phyloP scores from a whole-genome alignment of 2,113 vertebrate genomes.

The Peromyscus californicus region DNA sequence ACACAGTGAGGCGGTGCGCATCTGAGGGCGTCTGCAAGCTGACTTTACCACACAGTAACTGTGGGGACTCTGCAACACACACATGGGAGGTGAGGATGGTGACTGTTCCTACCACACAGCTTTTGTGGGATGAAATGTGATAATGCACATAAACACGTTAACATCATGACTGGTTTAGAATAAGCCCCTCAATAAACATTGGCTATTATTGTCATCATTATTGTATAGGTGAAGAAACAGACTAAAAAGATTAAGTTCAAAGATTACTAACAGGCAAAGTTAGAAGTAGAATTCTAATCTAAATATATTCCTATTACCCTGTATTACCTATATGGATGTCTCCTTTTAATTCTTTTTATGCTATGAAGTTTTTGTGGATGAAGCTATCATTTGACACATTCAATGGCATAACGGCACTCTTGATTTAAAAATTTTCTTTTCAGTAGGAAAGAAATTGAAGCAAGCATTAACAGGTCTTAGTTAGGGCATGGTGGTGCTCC shows the following conservation, averaged over 20 bases:
- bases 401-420: constrained; percentile 4
- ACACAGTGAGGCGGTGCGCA: neutral
- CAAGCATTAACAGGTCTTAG: constrained; percentile 5
- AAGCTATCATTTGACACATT: constrained; percentile 48
- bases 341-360: constrained; percentile 52
- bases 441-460: constrained; percentile 21
- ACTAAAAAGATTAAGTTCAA: neutral
- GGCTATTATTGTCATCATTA: neutral
- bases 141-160: neutral
- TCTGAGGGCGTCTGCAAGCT: neutral
- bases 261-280: constrained; percentile 52
- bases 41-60: neutral
- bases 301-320: constrained; percentile 20
- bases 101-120: neutral
- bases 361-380: constrained; percentile 24
- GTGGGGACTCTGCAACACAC: neutral
- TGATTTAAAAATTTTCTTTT: constrained; percentile 29
- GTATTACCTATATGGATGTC: constrained; percentile 20
- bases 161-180: neutral
- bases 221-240: constrained; percentile 47
- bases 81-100: constrained; percentile 14
- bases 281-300: constrained; percentile 57
- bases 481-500: neutral
- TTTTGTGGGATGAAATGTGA: constrained; percentile 31
- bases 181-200: constrained; percentile 35